Percentiles rank a stretch among this genome's conserved stretches.
These are phyloP conservation scores for Drosophila peninsularis DNA, from an alignment of 2,888 invertebrate species.

Conservation along the genomic window DNA sequence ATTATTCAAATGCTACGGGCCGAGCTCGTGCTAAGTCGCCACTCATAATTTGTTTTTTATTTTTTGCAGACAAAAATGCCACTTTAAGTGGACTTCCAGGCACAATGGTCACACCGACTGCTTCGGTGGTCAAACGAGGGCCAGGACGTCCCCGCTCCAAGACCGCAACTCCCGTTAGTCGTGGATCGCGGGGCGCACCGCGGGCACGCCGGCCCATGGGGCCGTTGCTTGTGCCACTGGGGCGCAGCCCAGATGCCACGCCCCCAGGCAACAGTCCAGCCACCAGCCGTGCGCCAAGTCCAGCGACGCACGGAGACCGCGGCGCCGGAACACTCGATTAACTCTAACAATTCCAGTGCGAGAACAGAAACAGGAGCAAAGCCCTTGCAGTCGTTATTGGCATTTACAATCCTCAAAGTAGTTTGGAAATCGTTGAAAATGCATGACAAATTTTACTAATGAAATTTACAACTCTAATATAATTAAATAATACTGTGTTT, in stretches of 20 bases:
- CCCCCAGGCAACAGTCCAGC: slow-evolving; percentile 83
- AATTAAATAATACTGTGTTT: background rate
- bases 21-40: slow-evolving; percentile 1
- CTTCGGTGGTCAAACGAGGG: slow-evolving; percentile 86
- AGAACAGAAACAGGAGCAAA: slow-evolving; percentile 6
- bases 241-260: slow-evolving; percentile 83
- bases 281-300: slow-evolving; percentile 83
- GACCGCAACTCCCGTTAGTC: slow-evolving; percentile 88
- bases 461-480: slow-evolving; percentile 5
- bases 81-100: slow-evolving; percentile 21
- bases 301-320: slow-evolving; percentile 54
- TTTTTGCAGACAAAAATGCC: slow-evolving; percentile 40
- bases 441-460: slow-evolving; percentile 17
- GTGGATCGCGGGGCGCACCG: slow-evolving; percentile 87
- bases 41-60: background rate
- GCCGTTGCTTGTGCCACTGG: slow-evolving; percentile 83
- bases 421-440: slow-evolving; percentile 10
- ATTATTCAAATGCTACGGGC: slow-evolving; percentile 9
- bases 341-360: slow-evolving; percentile 31
- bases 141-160: slow-evolving; percentile 89
- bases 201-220: slow-evolving; percentile 86
- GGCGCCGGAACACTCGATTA: slow-evolving; percentile 31
- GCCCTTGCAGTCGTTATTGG: slow-evolving; percentile 16
- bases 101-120: slow-evolving; percentile 55
- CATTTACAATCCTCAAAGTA: slow-evolving; percentile 18